Percentiles rank a stretch among this genome's conserved stretches.
phyloP scores from a whole-genome alignment of 35 echinoderm and acorn worm genomes.

The Heliocidaris erythrogramma region DNA sequence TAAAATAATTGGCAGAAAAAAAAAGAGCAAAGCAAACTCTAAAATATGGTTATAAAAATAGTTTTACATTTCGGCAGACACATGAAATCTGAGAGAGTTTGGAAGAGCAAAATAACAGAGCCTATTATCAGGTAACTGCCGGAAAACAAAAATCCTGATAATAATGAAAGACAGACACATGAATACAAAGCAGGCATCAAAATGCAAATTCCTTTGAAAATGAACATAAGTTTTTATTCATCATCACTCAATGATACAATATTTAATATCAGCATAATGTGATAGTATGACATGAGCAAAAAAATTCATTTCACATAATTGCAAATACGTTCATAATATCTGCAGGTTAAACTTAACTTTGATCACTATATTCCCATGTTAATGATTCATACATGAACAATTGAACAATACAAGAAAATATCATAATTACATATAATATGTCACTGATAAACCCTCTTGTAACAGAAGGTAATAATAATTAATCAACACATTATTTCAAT shows the following conservation, averaged over 20 bases:
- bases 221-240: slow-evolving; percentile 31
- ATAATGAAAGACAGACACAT: not conserved
- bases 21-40: no score
- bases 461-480: not conserved
- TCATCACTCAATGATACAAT: slow-evolving; percentile 37
- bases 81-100: no score
- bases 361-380: slow-evolving; percentile 9
- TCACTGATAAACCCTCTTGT: not conserved
- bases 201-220: slow-evolving; percentile 20
- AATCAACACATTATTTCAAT: not conserved
- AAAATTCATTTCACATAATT: slow-evolving; percentile 1
- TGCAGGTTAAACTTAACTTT: not conserved
- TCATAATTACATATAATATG: not conserved
- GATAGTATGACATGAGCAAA: slow-evolving; percentile 25
- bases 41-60: no score
- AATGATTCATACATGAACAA: not conserved
- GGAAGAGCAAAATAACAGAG: no score
- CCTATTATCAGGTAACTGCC: no score
- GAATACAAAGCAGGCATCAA: not conserved
- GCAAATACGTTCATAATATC: slow-evolving; percentile 26
- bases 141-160: not conserved
- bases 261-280: slow-evolving; percentile 6
- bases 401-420: not conserved
- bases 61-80: no score
- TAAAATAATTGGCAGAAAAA: no score